Percentiles rank a stretch among this genome's conserved stretches.
Conservation (phyloP, 2,888 invertebrate species). For the Ornithoptera priamus region DNA sequence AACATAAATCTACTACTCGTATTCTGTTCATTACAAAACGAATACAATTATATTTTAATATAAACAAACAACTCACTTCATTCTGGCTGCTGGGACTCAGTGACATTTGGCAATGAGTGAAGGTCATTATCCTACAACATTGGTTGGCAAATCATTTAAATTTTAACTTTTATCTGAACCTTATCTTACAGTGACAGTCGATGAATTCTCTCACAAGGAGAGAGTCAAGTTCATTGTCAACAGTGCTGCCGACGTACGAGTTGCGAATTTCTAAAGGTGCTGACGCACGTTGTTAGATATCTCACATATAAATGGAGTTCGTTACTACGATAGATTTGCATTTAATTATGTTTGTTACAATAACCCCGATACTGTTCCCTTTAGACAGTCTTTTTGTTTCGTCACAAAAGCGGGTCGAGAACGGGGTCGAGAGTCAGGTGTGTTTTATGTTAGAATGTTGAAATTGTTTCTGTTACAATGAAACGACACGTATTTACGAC, state of each 20-base stretch:
- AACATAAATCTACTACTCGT: slow-evolving; percentile 11
- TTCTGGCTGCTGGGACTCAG: too few relatives aligned
- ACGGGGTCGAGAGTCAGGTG: slow-evolving; percentile 51
- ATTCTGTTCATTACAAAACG: not conserved
- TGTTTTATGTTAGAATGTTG: slow-evolving; percentile 64
- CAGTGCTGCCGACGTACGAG: too few relatives aligned
- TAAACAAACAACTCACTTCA: too few relatives aligned
- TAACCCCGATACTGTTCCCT: slow-evolving; percentile 21
- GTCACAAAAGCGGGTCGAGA: slow-evolving; percentile 24
- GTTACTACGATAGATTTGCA: not conserved
- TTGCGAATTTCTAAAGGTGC: not conserved
- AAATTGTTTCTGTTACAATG: slow-evolving; percentile 51
- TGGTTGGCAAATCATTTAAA: too few relatives aligned
- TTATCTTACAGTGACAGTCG: too few relatives aligned
- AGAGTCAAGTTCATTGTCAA: too few relatives aligned
- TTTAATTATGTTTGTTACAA: slow-evolving; percentile 20
- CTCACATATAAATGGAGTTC: not conserved
- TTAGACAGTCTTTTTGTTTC: slow-evolving; percentile 21
- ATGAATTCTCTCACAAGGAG: too few relatives aligned
- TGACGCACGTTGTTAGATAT: not conserved
- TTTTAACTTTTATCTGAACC: too few relatives aligned
- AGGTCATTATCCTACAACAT: too few relatives aligned
- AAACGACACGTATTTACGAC: slow-evolving; percentile 45
- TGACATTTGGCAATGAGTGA: too few relatives aligned
- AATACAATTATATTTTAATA: not conserved